Base-by-base conservation (phyloP, 2,888 invertebrate species). In the Metallyticus violacea region DNA sequence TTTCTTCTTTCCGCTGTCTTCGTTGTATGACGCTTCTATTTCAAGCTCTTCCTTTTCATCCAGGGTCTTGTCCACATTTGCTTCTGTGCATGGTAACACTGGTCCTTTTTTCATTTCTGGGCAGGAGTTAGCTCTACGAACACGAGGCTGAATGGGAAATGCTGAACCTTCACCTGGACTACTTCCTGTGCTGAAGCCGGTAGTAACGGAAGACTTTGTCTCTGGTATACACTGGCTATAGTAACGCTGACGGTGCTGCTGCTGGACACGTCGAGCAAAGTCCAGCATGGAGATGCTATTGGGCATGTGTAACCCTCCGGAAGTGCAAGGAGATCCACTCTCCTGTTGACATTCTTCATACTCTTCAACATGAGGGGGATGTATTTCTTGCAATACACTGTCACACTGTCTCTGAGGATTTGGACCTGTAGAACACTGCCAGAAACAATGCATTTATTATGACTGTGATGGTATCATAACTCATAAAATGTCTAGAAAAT, bases 111-210 rank as follows among this genome's bases (percentile, higher is more conserved):
- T 93, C 89, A 95, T 93, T 88, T 95, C 94, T 0, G 95, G 95
- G 89, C 95, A 95, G 2, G 95, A 96, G 89, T 93, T 93, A n/a
- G 94, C 93, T 86, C 95, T 92, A 30, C 94, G 93, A 81, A 95
- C 93, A 90, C 93, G 89, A 87, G 87, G 89, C 89, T 81, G 89
- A 62, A 25, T 89, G n/a, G 89, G 85, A 40, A 86, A 85, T 27
- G 62, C 81, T 2, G 85, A 83, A 6, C 91, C 90, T 87, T 92
- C 91, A 83, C 91, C 91, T 7, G 93, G 92, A 89, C 93, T 93
- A 88, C 92, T 93, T 79, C 92, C 92, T 22, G 91, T 91, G 88
- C 88, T 87, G 27, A 87, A 87, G 15, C 85, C 85, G 22, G 62
- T 89, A 88, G 79, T 77, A 26, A 86, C 85, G 28, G 81, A 85